Evolutionary conservation across 2,888 invertebrate species (phyloP).

Genomic region (Ennomos erosarius): DNA sequence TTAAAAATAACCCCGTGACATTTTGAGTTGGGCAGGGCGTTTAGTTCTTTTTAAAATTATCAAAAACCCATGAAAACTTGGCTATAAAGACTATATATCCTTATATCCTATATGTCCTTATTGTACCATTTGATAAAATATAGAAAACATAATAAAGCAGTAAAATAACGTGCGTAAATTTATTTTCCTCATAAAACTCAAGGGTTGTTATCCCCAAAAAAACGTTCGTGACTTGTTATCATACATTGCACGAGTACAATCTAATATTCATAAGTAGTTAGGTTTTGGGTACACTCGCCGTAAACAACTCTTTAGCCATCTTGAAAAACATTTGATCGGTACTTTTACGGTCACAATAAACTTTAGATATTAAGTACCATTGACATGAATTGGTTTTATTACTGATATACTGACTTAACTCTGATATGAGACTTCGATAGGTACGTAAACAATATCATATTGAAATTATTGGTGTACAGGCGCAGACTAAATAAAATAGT

Average conservation of each 20-base stretch:
- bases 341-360: slow-evolving; percentile 17
- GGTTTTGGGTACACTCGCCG: slow-evolving; percentile 18
- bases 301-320: slow-evolving; percentile 19
- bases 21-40: too few species aligned
- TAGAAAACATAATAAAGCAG: slow-evolving; percentile 1
- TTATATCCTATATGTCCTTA: too few species aligned
- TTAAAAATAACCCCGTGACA: too few species aligned
- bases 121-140: background rate
- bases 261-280: slow-evolving; percentile 19
- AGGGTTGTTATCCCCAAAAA: slow-evolving; percentile 28
- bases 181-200: slow-evolving; percentile 23
- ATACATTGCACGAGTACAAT: slow-evolving; percentile 24
- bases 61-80: too few species aligned
- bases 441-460: too few species aligned
- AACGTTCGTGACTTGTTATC: slow-evolving; percentile 37
- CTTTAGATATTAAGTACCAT: slow-evolving; percentile 5
- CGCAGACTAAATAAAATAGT: too few species aligned
- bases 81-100: too few species aligned
- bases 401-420: too few species aligned
- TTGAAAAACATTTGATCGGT: slow-evolving; percentile 15
- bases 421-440: too few species aligned
- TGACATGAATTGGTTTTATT: slow-evolving; percentile 2
- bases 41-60: too few species aligned
- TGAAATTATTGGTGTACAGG: too few species aligned
- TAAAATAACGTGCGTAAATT: slow-evolving; percentile 9